These are phyloP conservation scores for Diglossa cyanea DNA, from an alignment of 2,797 vertebrate genomes.

Conservation along the genomic window DNA sequence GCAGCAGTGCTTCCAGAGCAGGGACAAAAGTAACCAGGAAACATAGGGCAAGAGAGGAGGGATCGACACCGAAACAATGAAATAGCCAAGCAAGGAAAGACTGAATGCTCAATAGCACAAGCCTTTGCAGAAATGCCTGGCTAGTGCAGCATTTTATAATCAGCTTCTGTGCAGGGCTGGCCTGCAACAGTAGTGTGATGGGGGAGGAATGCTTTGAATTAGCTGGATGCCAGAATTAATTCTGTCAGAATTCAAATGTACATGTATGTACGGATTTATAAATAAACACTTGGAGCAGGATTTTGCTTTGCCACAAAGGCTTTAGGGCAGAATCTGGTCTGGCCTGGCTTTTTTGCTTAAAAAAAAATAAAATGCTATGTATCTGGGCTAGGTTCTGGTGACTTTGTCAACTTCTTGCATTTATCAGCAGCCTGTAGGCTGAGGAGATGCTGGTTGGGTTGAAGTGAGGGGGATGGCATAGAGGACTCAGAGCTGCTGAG, in stretches of 20 bases:
- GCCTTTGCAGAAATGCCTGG: constrained; percentile 66
- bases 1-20: constrained; percentile 57
- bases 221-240: constrained; percentile 65
- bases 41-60: constrained; percentile 62
- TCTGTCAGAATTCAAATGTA: constrained; percentile 65
- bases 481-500: not conserved
- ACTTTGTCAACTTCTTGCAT: not conserved
- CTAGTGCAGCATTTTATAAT: constrained; percentile 61
- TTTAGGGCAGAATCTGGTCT: not conserved
- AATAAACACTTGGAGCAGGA: constrained; percentile 43
- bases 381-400: not conserved
- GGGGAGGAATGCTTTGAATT: constrained; percentile 67
- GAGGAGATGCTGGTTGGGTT: not conserved
- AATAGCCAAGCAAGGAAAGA: constrained; percentile 59
- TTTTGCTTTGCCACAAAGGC: constrained; percentile 34
- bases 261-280: constrained; percentile 53
- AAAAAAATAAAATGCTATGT: not conserved
- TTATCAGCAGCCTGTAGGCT: not conserved
- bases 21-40: constrained; percentile 70
- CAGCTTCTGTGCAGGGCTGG: constrained; percentile 63
- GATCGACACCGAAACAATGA: constrained; percentile 58
- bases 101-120: constrained; percentile 67
- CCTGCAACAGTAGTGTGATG: constrained; percentile 61
- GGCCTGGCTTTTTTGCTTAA: not conserved
- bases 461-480: not conserved